Percentiles rank a stretch among this genome's conserved stretches.
Conservation (phyloP, 1,140 invertebrate genomes). For the Trachymyrmex cornetzi region DNA sequence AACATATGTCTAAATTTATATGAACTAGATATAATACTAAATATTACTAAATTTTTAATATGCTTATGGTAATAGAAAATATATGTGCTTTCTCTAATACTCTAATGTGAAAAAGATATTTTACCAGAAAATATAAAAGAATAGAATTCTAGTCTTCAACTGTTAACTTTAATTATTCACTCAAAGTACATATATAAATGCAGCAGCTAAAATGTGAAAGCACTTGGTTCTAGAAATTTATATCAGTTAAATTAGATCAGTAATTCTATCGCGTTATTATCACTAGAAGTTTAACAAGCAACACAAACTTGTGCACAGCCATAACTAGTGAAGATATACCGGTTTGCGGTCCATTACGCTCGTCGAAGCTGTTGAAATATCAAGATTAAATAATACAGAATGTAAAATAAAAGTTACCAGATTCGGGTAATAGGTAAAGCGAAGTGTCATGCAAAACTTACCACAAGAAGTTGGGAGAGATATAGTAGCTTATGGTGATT, state of each 20-base stretch:
- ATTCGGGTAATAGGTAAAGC: slow-evolving; percentile 45
- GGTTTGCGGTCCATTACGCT: slow-evolving; percentile 23
- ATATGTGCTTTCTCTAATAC: slow-evolving; percentile 2
- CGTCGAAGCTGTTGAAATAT: slow-evolving; percentile 25
- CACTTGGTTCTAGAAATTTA: neutral
- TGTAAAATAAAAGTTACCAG: slow-evolving; percentile 39
- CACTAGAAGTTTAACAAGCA: slow-evolving; percentile 22
- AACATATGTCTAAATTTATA: neutral
- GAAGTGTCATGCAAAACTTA: slow-evolving; percentile 86
- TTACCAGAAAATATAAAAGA: neutral
- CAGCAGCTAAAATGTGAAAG: slow-evolving; percentile 5
- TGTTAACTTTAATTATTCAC: neutral
- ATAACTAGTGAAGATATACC: slow-evolving; percentile 29
- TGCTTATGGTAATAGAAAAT: neutral
- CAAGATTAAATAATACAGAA: slow-evolving; percentile 16
- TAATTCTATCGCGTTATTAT: neutral
- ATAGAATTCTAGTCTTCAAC: neutral
- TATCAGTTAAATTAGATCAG: neutral
- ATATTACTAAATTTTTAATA: neutral
- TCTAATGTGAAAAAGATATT: neutral
- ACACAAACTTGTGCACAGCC: slow-evolving; percentile 32
- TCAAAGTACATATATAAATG: slow-evolving; percentile 14
- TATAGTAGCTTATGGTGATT: slow-evolving; percentile 88
- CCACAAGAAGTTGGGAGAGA: slow-evolving; percentile 87
- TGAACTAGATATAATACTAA: neutral